Conservation (phyloP, 2,797 vertebrate genomes). For the Hylomyscus alleni region DNA sequence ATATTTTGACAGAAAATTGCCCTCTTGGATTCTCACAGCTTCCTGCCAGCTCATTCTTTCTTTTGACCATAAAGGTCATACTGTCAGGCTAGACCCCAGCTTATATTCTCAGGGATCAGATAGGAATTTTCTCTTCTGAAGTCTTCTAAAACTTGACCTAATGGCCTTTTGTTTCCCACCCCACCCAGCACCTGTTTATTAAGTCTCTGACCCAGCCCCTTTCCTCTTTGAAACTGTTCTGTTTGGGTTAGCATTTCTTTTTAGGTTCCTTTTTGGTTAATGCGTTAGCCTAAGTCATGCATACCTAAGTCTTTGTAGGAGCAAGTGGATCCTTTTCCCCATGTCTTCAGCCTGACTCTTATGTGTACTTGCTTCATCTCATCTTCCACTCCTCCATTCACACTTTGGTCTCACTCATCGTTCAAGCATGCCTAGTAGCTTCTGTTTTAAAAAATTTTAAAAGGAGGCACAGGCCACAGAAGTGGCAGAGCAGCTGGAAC, state of each 20-base stretch:
- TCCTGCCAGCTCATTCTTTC: not conserved
- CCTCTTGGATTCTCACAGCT: not conserved
- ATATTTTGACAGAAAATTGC: not conserved
- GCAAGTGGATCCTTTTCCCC: not conserved
- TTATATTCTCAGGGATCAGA: not conserved
- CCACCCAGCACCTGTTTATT: not conserved
- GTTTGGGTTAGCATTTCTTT: not conserved
- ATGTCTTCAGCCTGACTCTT: not conserved
- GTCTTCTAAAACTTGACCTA: not conserved
- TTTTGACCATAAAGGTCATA: not conserved
- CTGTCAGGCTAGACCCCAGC: not conserved
- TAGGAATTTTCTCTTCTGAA: not conserved
- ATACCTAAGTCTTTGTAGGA: not conserved
- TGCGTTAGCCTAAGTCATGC: not conserved
- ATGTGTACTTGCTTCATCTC: not conserved
- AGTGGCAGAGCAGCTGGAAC: too few relatives aligned
- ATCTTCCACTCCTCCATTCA: not conserved
- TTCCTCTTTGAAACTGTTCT: not conserved
- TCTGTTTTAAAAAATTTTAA: not conserved
- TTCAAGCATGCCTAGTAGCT: not conserved
- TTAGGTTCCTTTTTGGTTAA: not conserved
- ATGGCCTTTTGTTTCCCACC: not conserved
- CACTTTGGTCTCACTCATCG: not conserved
- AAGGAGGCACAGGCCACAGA: too few relatives aligned
- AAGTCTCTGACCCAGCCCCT: not conserved